A percentile compares a stretch with the other conserved stretches of the same genome.
phyloP scores from a whole-genome alignment of 1,140 invertebrate genomes.

The Elysia chlorotica region DNA sequence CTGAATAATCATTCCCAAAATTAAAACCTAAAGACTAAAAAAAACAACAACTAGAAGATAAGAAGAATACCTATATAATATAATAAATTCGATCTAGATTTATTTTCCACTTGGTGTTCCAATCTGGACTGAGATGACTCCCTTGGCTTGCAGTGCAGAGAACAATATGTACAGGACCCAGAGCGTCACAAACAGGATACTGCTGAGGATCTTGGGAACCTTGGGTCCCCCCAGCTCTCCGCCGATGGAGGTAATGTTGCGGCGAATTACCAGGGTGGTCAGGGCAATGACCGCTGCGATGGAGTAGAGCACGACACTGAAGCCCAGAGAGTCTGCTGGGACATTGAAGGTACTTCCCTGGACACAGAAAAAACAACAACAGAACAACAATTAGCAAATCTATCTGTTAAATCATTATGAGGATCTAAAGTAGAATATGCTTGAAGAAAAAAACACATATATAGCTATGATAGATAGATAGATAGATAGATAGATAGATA shows the following conservation, averaged over 20 bases:
- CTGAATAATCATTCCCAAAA: no score
- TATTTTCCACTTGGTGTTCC: no score
- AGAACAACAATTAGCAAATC: no score
- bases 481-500: not conserved
- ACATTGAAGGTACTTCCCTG: slow-evolving; percentile 67
- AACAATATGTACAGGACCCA: slow-evolving; percentile 68
- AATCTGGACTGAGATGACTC: slow-evolving; percentile 43
- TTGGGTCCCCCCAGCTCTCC: slow-evolving; percentile 68
- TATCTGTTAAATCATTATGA: no score
- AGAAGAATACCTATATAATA: no score
- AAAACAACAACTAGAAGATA: no score
- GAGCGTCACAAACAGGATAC: slow-evolving; percentile 61
- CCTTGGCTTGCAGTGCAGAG: slow-evolving; percentile 64
- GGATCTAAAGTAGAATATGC: not conserved
- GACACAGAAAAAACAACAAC: slow-evolving; percentile 31
- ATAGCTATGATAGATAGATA: not conserved
- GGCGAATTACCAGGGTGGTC: slow-evolving; percentile 63
- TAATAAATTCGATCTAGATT: no score
- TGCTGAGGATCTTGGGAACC: slow-evolving; percentile 58
- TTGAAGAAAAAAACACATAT: not conserved
- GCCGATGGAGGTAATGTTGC: slow-evolving; percentile 50
- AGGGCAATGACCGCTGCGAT: slow-evolving; percentile 65
- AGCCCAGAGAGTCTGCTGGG: slow-evolving; percentile 65
- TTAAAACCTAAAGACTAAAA: no score
- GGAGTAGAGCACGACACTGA: slow-evolving; percentile 70